Evolutionary conservation across 2,888 invertebrate genomes (phyloP), one percentile per base, ranked within the genome.

Genomic region (Plutella xylostella): DNA sequence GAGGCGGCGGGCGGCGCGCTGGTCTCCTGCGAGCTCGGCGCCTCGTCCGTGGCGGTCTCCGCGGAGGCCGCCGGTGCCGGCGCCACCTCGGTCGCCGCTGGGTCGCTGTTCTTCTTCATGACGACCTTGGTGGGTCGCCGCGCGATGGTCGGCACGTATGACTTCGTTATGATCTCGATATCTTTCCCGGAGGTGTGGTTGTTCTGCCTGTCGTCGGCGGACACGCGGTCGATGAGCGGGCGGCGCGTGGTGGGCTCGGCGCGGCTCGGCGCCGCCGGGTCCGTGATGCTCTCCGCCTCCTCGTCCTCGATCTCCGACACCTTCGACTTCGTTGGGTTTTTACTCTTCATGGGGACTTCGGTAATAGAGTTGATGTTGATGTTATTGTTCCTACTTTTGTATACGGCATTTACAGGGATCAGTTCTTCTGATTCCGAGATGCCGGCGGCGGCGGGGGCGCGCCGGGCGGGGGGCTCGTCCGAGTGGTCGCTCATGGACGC

Each of bases 361-460:
- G 82, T 82, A 14, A 83, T 82, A 0, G 80, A 80, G 46, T 83
- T 83, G 7, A 72, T 57, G 49, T 82, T 82, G 55, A 71, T 69
- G 43, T 79, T 80, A 43, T 62, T 82, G 47, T 82, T 80, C 61
- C 82, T 82, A 43, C 82, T 82, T 46, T 82, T 83, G 49, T 83
- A 80, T 1, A 75, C 80, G 4, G 71, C 66, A 42, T 80, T 82
- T 0, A 82, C 75, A 11, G 77, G 80, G 42, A 83, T 74, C 7
- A 83, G 54, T 51, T 83, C 82, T 49, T 83, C 82, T 1, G 82
- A 82, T 38, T 79, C 76, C 2, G 77, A 67, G 45, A 72, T 68
- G 31, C 63, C 64, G 6, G 69, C 63, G 6, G 51, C 57, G 1
- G 55, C 52, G 1, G 54, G 51, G n/a, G 15, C 40, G 4, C 56